Evolutionary conservation across 2,797 vertebrate species (phyloP), one percentile per base, ranked within the genome.

Genomic region (Knipowitschia caucasica): DNA sequence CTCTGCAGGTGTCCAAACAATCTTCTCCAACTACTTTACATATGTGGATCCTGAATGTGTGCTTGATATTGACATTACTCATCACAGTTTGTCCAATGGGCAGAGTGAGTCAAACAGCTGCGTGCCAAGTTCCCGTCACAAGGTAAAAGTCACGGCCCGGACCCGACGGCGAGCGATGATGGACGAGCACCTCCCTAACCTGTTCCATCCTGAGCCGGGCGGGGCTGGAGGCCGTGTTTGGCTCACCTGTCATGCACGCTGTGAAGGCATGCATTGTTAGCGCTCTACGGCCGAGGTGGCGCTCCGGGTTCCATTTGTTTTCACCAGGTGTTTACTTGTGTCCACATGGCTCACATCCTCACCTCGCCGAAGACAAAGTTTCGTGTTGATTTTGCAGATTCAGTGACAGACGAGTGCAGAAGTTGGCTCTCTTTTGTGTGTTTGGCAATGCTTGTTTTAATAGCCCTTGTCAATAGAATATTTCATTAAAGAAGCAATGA

Each of bases 121-220:
- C 6, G 47, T 86, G 88, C 87, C 89, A 91, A 88, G 82, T 83
- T 89, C 61, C 85, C 89, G 88, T 91, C 89, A 86, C 50, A 63
- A 49, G 50, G 54, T 38, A 47, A 64, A 62, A 63, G 75, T 64
- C 10, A 53, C 58, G 50, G 62, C 62, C 71, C 12, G 66, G 15
- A 59, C 57, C 74, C 64, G 77, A 69, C 53, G 45, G 66, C 69
- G 26, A 62, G 46, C 45, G 82, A 62, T 83, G 85, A 88, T 60
- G 81, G 84, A 88, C 60, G 64, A 67, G 71, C 75, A 56, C 63
- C 73, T 75, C 72, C 69, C 66, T 43, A 77, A 87, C 83, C 86
- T 87, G 86, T 82, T 84, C 78, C 64, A 74, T 81, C 61, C 81
- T 60, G 77, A 76, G 75, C 67, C 55, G 30, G 86, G 80, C 33